Evolutionary conservation across 2,888 invertebrate genomes (phyloP).

Genomic region (Frankliniella fusca): DNA sequence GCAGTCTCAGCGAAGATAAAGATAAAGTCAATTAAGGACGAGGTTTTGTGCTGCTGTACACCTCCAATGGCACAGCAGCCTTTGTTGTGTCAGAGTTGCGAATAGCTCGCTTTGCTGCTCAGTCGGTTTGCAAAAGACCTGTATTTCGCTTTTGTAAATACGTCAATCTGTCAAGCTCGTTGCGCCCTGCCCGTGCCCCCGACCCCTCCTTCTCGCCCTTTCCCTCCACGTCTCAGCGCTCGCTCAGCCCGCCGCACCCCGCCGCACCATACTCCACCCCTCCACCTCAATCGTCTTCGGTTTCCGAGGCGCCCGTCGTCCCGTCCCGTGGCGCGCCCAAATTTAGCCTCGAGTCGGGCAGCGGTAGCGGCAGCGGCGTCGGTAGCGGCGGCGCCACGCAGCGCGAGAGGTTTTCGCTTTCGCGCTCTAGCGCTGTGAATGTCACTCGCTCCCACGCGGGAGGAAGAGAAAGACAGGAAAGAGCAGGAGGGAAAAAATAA

Average conservation of each 20-base stretch:
- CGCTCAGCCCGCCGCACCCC: not conserved
- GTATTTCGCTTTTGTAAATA: too few species aligned
- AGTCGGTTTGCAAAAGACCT: too few species aligned
- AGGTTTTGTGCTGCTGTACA: too few species aligned
- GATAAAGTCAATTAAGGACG: too few species aligned
- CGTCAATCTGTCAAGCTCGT: too few species aligned
- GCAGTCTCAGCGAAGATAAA: too few species aligned
- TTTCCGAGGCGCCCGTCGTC: not conserved
- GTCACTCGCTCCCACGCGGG: not conserved
- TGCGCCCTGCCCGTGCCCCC: not conserved
- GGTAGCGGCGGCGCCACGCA: not conserved
- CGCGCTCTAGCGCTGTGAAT: not conserved
- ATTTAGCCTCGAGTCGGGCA: constrained; percentile 50
- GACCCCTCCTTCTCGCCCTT: not conserved
- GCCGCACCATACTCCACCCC: not conserved
- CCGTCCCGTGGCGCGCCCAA: constrained; percentile 46
- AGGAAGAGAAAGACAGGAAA: not conserved
- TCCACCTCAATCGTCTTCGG: constrained; percentile 15
- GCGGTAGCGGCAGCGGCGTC: not conserved
- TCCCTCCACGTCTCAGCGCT: not conserved
- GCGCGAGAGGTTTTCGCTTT: not conserved
- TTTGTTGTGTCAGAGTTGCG: too few species aligned
- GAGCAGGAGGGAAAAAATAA: not conserved
- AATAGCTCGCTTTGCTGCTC: too few species aligned
- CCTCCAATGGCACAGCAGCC: too few species aligned